These are phyloP conservation scores for Apotomis capreana DNA, from an alignment of 2,888 invertebrate species.

Conservation along the genomic window DNA sequence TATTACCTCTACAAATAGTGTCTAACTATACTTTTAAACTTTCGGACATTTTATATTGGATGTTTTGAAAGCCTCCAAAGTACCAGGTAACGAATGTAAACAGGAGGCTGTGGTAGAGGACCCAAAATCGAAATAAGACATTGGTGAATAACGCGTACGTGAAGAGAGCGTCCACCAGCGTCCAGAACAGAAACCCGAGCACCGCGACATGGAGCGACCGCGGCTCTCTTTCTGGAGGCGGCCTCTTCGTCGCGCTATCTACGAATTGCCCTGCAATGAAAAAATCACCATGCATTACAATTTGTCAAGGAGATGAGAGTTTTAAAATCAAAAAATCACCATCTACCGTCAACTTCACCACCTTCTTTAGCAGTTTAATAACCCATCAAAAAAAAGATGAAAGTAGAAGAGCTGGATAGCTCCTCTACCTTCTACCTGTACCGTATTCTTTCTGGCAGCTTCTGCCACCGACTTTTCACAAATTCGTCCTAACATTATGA, in stretches of 20 bases:
- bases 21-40: conserved; percentile 45
- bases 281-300: background rate
- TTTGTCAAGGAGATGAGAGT: background rate
- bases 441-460: too few relatives aligned
- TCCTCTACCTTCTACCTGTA: too few relatives aligned
- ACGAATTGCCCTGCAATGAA: conserved; percentile 67
- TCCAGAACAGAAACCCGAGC: conserved; percentile 86
- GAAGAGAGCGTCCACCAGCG: conserved; percentile 78
- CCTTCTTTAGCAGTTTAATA: too few relatives aligned
- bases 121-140: conserved; percentile 79
- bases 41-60: conserved; percentile 79
- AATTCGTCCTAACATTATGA: too few relatives aligned
- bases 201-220: conserved; percentile 62
- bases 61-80: conserved; percentile 84
- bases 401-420: too few relatives aligned
- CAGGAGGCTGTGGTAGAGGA: conserved; percentile 79
- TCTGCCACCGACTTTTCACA: too few relatives aligned
- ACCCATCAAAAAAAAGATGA: too few relatives aligned
- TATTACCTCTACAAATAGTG: conserved; percentile 15
- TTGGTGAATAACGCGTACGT: conserved; percentile 72
- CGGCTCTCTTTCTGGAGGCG: conserved; percentile 57
- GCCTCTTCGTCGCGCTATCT: conserved; percentile 59
- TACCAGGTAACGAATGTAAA: conserved; percentile 81
- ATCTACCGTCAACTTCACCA: too few relatives aligned
- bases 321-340: background rate